Evolutionary conservation across 2,888 invertebrate species (phyloP).

Genomic region (Erebia epiphron): DNA sequence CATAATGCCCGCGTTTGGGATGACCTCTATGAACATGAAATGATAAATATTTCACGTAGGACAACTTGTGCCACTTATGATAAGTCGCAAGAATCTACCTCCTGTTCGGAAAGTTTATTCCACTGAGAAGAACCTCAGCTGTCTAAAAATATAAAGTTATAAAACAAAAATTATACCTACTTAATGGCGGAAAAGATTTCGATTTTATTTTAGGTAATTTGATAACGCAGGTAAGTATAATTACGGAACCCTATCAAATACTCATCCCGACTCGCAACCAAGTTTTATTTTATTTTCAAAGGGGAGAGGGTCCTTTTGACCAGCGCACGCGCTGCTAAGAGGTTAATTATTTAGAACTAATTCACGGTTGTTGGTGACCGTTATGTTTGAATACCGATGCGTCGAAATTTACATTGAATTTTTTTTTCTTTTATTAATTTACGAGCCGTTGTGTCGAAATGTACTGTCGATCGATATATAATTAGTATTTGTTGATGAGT

Average conservation of each 20-base stretch:
- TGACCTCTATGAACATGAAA: too few species aligned
- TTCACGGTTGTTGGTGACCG: slow-evolving; percentile 64
- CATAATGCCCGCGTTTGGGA: too few species aligned
- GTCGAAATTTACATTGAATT: slow-evolving; percentile 49
- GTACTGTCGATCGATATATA: slow-evolving; percentile 24
- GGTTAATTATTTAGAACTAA: slow-evolving; percentile 81
- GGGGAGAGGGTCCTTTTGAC: slow-evolving; percentile 60
- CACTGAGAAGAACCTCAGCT: too few species aligned
- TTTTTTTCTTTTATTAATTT: slow-evolving; percentile 24
- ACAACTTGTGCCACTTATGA: too few species aligned
- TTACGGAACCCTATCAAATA: not conserved
- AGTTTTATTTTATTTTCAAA: slow-evolving; percentile 42
- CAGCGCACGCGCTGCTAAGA: slow-evolving; percentile 76
- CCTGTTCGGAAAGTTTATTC: too few species aligned
- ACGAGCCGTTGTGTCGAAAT: slow-evolving; percentile 21
- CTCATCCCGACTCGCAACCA: not conserved
- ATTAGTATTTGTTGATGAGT: slow-evolving; percentile 22
- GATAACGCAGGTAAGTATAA: too few species aligned
- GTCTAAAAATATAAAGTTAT: too few species aligned
- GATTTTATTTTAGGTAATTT: too few species aligned
- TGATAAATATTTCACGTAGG: too few species aligned
- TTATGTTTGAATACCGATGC: slow-evolving; percentile 59
- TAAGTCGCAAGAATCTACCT: too few species aligned
- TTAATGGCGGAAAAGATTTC: too few species aligned
- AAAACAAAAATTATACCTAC: too few species aligned